Base-by-base conservation (phyloP, 2,797 vertebrate species). In the Chromobotia macracanthus region DNA sequence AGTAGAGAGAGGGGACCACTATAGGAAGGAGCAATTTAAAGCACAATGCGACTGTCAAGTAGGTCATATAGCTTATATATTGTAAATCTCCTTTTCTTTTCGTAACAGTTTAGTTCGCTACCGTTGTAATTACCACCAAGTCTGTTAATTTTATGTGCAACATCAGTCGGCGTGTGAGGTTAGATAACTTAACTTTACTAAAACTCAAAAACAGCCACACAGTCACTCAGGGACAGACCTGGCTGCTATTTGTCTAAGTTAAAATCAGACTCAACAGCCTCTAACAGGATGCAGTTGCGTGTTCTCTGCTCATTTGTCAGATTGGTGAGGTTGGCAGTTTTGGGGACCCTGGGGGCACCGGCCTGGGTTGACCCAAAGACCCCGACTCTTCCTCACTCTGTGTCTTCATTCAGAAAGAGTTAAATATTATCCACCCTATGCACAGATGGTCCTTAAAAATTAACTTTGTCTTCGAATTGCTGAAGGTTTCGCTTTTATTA, bases 381-480 rank as follows among this genome's bases (percentile, higher is more conserved):
- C 81, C 69, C 56, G 72, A 70, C 55, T 76, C 65, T 74, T 72
- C 51, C 72, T 53, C 67, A 82, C 72, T 88, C 85, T 90, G 90
- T 89, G 86, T 85, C 80, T 87, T 86, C 90, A 93, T 94, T 94
- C 91, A 93, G 78, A 86, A 79, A 55, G 87, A 86, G 93, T 95
- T 95, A 93, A 95, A 94, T 89, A 92, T 94, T 92, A 92, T 87
- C 90, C 86, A 61, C 44, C 81, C 76, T 28, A 69, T 58, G 77
- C 89, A 86, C n/a, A 50, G 79, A n/a, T n/a, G n/a, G 88, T 87
- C 89, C 94, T 95, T 96, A 96, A 95, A 95, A 93, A 97, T 97
- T 97, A 97, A 96, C 96, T 92, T 87, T 90, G 86, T 84, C 80
- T 83, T 89, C 83, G 89, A 83, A 90, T 85, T 51, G 87, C 89